These are phyloP conservation scores for Trichopoda pennipes DNA, from an alignment of 2,888 invertebrate genomes.

Conservation along the genomic window DNA sequence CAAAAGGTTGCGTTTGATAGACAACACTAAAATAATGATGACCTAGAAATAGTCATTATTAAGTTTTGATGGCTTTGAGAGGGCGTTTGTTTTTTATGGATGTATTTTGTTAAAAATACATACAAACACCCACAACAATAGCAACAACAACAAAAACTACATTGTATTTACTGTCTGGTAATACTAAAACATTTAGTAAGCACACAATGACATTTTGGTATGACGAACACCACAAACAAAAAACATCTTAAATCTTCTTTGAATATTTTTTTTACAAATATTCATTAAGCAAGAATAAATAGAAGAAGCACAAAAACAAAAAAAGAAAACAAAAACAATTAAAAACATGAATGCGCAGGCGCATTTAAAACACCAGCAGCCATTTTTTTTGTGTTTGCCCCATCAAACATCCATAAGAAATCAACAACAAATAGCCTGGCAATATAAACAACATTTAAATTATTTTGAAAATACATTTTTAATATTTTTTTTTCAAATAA, in stretches of 20 bases:
- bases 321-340: conserved; percentile 2
- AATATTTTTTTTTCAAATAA: neutral
- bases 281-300: conserved; percentile 62
- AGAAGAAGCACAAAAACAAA: conserved; percentile 4
- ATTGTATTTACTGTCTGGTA: conserved; percentile 61
- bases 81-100: conserved; percentile 65
- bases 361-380: conserved; percentile 46
- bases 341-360: conserved; percentile 62
- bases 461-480: neutral
- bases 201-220: too few relatives aligned
- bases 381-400: conserved; percentile 45
- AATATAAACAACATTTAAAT: neutral
- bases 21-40: conserved; percentile 46
- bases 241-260: conserved; percentile 53
- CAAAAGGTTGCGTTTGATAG: conserved; percentile 58
- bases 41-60: conserved; percentile 39
- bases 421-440: conserved; percentile 1
- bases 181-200: conserved; percentile 11
- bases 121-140: conserved; percentile 21
- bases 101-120: conserved; percentile 56
- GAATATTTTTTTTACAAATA: conserved; percentile 61
- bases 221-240: conserved; percentile 3
- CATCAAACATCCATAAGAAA: conserved; percentile 62
- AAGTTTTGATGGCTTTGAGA: conserved; percentile 54
- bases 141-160: conserved; percentile 7